These are phyloP conservation scores for Axis porcinus DNA, from an alignment of 2,113 vertebrate genomes.

Conservation along the genomic window DNA sequence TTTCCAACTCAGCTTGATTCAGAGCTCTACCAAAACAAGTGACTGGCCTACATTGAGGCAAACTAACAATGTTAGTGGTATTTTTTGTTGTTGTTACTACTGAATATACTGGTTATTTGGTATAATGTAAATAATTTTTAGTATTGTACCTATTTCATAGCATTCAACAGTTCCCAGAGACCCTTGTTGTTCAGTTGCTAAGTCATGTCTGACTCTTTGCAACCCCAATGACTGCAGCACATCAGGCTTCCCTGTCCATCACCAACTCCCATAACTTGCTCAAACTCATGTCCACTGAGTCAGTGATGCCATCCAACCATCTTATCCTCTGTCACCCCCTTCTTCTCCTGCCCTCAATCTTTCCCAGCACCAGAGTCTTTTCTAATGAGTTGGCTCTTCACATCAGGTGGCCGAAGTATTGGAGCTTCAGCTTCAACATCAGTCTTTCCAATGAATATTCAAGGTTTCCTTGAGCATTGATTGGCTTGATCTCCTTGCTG, in stretches of 20 bases:
- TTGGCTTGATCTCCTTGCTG: background rate
- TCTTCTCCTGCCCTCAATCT: background rate
- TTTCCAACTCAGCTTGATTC: background rate
- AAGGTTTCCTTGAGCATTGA: background rate
- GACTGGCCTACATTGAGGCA: background rate
- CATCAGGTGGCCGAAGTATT: background rate
- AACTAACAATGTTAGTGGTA: background rate
- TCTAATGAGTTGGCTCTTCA: background rate
- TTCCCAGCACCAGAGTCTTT: background rate
- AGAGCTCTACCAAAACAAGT: constrained; percentile 16
- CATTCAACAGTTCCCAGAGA: background rate
- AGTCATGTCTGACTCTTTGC: background rate
- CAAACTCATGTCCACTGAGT: background rate
- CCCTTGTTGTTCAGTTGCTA: background rate
- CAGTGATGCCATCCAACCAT: background rate
- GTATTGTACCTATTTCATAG: background rate
- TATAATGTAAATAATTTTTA: background rate
- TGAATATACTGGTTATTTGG: background rate
- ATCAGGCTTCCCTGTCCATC: background rate
- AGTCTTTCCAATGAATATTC: background rate
- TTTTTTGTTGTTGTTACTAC: background rate
- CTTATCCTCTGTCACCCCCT: background rate
- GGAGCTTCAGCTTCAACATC: background rate
- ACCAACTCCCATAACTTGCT: background rate
- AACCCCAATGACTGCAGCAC: background rate